These are phyloP conservation scores for Cantharis lateralis DNA, from an alignment of 2,888 invertebrate species.

Conservation along the genomic window DNA sequence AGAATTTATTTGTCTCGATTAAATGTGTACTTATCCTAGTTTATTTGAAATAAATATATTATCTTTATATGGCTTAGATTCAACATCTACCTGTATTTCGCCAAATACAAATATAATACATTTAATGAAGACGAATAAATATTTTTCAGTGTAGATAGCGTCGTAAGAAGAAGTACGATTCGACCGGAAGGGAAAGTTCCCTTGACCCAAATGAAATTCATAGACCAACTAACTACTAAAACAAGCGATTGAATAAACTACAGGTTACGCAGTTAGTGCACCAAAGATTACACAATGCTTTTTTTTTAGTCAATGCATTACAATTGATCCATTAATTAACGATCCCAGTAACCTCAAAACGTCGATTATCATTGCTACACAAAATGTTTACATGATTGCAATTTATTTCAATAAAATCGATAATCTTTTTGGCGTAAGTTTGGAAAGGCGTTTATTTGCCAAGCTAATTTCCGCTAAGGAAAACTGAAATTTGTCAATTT, in stretches of 20 bases:
- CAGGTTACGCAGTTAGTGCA: conserved; percentile 22
- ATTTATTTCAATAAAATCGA: not conserved
- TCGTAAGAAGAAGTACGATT: conserved; percentile 20
- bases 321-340: conserved; percentile 26
- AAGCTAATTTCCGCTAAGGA: not conserved
- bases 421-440: not conserved
- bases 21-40: no score
- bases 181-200: conserved; percentile 51
- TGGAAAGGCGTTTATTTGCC: not conserved
- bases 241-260: conserved; percentile 19
- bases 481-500: not conserved
- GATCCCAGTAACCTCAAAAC: conserved; percentile 28
- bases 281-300: conserved; percentile 12
- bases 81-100: no score
- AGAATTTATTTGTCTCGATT: no score
- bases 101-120: no score
- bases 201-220: conserved; percentile 48
- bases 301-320: conserved; percentile 20
- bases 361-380: conserved; percentile 14
- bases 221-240: conserved; percentile 26
- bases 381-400: not conserved
- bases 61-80: no score
- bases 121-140: no score
- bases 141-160: no score
- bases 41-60: no score